These are phyloP conservation scores for Aspidiotus rigidus DNA, from an alignment of 2,888 invertebrate species.

Conservation along the genomic window DNA sequence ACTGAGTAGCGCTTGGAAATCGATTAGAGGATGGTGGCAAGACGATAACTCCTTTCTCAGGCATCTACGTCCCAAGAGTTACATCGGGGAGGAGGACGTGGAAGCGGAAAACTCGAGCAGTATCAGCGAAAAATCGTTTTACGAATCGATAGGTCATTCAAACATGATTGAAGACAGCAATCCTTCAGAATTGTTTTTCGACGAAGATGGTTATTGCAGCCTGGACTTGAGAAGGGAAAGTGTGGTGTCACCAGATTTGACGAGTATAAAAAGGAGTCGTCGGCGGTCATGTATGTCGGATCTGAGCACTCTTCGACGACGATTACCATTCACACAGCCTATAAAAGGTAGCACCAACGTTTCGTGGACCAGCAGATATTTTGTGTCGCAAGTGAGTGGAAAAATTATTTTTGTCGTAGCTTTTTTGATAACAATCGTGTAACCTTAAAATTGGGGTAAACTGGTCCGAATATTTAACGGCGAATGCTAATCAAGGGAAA, in stretches of 20 bases:
- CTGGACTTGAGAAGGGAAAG: slow-evolving; percentile 12
- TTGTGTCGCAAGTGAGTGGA: slow-evolving; percentile 20
- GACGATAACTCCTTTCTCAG: slow-evolving; percentile 37
- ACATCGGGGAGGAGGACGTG: neutral
- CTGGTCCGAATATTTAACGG: too few relatives aligned
- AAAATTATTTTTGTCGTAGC: too few relatives aligned
- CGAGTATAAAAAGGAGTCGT: neutral
- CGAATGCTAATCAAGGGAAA: too few relatives aligned
- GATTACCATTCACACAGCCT: slow-evolving; percentile 34
- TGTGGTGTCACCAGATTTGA: neutral
- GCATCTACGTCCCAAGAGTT: slow-evolving; percentile 27
- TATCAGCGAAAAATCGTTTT: slow-evolving; percentile 23
- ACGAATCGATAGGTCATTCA: slow-evolving; percentile 12
- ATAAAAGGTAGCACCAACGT: slow-evolving; percentile 35
- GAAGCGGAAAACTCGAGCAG: neutral
- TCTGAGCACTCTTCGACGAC: slow-evolving; percentile 14
- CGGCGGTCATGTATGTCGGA: slow-evolving; percentile 13
- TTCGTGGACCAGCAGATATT: slow-evolving; percentile 35
- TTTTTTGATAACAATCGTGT: too few relatives aligned
- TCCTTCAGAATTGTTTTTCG: neutral
- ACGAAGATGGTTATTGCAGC: slow-evolving; percentile 27
- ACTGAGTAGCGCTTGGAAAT: slow-evolving; percentile 37
- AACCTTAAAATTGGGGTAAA: too few relatives aligned
- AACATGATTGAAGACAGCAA: neutral
- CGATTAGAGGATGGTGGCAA: slow-evolving; percentile 38